phyloP scores from a whole-genome alignment of 2,113 vertebrate genomes.

The Halcyon malimbica region DNA sequence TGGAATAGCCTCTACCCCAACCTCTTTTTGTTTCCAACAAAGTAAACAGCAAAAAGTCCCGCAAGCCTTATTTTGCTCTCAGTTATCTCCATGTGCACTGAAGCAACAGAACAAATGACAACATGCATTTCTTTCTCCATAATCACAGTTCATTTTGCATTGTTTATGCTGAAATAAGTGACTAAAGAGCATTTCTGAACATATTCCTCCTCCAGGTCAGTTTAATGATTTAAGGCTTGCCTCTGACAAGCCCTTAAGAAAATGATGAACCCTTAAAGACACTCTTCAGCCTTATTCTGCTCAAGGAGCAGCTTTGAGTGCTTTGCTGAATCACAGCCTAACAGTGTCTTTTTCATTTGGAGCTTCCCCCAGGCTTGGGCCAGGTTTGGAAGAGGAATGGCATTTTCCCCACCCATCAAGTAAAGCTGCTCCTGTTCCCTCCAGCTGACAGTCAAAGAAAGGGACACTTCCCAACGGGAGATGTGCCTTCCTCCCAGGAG shows the following conservation, averaged over 20 bases:
- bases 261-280: neutral
- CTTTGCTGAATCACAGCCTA: neutral
- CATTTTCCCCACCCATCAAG: neutral
- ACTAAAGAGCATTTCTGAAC: neutral
- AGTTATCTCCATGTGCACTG: neutral
- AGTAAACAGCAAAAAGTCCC: neutral
- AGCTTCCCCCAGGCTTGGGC: neutral
- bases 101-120: neutral
- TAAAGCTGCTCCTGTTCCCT: neutral
- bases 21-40: neutral
- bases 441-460: neutral
- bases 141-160: neutral
- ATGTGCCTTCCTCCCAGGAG: fast-evolving
- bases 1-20: neutral
- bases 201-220: neutral
- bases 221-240: neutral
- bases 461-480: neutral
- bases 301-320: neutral
- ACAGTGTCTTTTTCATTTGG: neutral
- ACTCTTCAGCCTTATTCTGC: neutral
- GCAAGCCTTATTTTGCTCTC: neutral
- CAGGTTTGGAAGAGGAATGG: neutral
- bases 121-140: neutral
- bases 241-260: neutral
- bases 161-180: neutral